A percentile compares a stretch with the other conserved stretches of the same genome.
Evolutionary conservation across 2,113 vertebrate species (phyloP).

Genomic region (Mustela lutreola): DNA sequence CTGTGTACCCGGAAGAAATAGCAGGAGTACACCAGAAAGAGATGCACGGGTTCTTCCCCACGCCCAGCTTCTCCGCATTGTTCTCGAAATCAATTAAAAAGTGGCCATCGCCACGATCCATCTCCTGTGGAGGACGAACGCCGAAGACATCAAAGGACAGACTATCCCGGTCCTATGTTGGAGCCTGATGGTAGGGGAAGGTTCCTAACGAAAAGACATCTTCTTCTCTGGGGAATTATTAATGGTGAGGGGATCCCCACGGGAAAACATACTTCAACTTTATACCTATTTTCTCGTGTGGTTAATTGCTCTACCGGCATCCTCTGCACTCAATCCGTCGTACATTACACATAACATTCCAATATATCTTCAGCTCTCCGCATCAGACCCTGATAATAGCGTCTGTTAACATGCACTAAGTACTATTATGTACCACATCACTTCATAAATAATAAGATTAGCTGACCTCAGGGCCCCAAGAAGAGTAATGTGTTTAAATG

Average conservation of each 20-base stretch:
- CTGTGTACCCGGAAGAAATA: fast-evolving
- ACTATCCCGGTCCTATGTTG: neutral
- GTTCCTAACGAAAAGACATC: conserved; percentile 77
- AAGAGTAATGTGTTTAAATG: conserved; percentile 99
- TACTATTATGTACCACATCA: conserved; percentile 99
- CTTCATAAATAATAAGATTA: conserved; percentile 99
- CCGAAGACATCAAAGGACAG: neutral
- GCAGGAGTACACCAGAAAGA: neutral
- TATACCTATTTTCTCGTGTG: conserved; percentile 92
- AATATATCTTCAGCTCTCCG: conserved; percentile 97
- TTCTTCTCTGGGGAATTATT: conserved; percentile 89
- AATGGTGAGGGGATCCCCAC: conserved; percentile 83
- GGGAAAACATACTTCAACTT: conserved; percentile 91
- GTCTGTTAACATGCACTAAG: conserved; percentile 99
- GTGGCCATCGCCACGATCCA: neutral
- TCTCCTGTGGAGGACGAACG: neutral
- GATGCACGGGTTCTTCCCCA: fast-evolving
- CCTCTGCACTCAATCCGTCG: conserved; percentile 92
- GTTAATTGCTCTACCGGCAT: conserved; percentile 94
- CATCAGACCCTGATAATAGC: conserved; percentile 99
- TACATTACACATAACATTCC: conserved; percentile 95
- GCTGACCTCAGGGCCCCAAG: conserved; percentile 95
- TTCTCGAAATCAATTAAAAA: neutral
- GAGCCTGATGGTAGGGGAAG: conserved; percentile 61
- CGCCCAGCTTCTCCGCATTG: neutral